Evolutionary conservation across 2,113 vertebrate species (phyloP).

Genomic region (Pteruthius melanotis): DNA sequence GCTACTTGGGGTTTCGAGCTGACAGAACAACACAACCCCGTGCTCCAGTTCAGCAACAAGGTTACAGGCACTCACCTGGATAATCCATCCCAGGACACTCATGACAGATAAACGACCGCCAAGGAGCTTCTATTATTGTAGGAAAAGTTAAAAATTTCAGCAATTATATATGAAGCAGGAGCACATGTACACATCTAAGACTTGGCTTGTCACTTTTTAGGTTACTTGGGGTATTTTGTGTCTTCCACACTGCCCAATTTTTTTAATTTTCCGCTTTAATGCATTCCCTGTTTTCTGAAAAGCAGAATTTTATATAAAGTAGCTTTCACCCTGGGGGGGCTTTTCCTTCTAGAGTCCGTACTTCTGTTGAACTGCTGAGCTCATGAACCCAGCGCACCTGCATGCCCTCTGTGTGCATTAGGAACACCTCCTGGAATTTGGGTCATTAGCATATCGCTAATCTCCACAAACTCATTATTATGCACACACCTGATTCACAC

Average conservation of each 20-base stretch:
- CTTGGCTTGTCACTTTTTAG: background rate
- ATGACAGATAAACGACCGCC: background rate
- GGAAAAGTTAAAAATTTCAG: background rate
- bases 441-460: background rate
- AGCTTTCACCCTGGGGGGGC: background rate
- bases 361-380: background rate
- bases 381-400: background rate
- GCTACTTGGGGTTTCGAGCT: background rate
- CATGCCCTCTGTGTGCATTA: background rate
- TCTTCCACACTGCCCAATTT: background rate
- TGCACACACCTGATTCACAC: background rate
- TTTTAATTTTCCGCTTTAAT: background rate
- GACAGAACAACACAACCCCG: fast-evolving
- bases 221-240: background rate
- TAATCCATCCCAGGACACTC: background rate
- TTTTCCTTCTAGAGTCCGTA: fast-evolving
- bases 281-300: background rate
- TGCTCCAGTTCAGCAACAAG: background rate
- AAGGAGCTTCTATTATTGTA: background rate
- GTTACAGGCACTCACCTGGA: background rate
- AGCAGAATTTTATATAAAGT: background rate
- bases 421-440: background rate
- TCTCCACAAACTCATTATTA: background rate
- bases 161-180: background rate
- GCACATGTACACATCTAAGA: background rate